Evolutionary conservation across 1,140 invertebrate species (phyloP).

Genomic region (Drosophila insularis): DNA sequence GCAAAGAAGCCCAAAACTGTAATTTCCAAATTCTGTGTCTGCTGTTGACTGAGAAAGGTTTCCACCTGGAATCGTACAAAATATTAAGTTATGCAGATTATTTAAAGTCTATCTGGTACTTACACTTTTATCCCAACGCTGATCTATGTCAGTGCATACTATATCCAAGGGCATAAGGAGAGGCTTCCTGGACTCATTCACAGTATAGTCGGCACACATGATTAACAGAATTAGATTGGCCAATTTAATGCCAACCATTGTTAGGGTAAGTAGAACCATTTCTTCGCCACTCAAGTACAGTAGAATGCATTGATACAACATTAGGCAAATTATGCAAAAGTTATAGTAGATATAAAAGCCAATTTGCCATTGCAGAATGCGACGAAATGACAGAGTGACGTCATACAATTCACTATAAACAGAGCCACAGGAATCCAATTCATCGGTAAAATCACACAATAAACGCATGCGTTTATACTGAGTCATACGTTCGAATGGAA

Average conservation of each 20-base stretch:
- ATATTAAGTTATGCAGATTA: too few species aligned
- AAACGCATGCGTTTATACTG: constrained; percentile 54
- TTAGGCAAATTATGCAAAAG: constrained; percentile 61
- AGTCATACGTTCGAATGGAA: constrained; percentile 23
- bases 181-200: constrained; percentile 48
- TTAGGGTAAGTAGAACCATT: constrained; percentile 32
- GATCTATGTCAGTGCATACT: constrained; percentile 62
- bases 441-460: constrained; percentile 58
- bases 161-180: constrained; percentile 51
- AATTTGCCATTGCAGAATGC: constrained; percentile 68
- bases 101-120: too few species aligned
- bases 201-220: constrained; percentile 63
- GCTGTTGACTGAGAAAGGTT: constrained; percentile 43
- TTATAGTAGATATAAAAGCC: constrained; percentile 72
- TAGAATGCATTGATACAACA: constrained; percentile 63
- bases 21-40: constrained; percentile 63
- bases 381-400: constrained; percentile 48
- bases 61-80: too few species aligned
- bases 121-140: constrained; percentile 66
- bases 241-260: constrained; percentile 51
- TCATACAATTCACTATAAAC: constrained; percentile 63
- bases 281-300: constrained; percentile 37
- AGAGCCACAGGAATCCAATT: constrained; percentile 50
- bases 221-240: constrained; percentile 58
- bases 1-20: constrained; percentile 68